Base-by-base conservation (phyloP, 2,113 vertebrate genomes). In the Donacobius atricapilla region DNA sequence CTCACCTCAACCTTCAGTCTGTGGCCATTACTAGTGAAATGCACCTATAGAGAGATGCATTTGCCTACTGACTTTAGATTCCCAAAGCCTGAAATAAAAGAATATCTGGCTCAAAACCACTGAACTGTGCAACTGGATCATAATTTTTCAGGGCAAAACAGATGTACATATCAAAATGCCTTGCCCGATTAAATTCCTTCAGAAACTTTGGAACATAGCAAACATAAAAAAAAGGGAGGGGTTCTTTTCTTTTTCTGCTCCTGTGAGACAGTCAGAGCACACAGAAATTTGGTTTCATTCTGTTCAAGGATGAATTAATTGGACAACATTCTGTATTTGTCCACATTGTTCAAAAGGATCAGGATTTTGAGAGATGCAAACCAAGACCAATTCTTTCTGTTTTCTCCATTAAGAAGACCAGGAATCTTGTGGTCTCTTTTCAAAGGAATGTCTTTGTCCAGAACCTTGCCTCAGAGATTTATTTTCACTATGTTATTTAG, bases 361-460 rank as follows among this genome's bases (percentile, higher is more conserved):
- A 64, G 31, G 13, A 45, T 53, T 88, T 63, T 83, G 56, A 78
- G 64, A 47, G 87, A 72, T 71, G 39, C 82, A 91, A 66, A 91
- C 72, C 3, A 28, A 90, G 60, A 94, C 30, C 13, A 92, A 75
- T 83, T 88, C 73, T 93, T 91, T 93, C 88, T 95, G 71, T 75
- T 95, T 95, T 96, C 94, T 96, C 79, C 64, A 83, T 94, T 96
- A 95, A 94, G 75, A 73, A 42, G 60, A 96, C 60, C 61, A 94
- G 76, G 96, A 95, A 93, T 92, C 90, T 81, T 96, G 96, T 83
- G 85, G 88, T 97, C 87, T 94, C n/a, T 90, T 96, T 96, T 73
- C 79, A 96, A 90, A 96, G 69, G 80, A 92, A 89, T 89, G 76
- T 83, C 88, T 95, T 95, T 94, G 93, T 93, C 86, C 86, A 90